A percentile compares a stretch with the other conserved stretches of the same genome.
Conservation (phyloP, 2,797 vertebrate genomes). For the Zenarchopterus dispar region DNA sequence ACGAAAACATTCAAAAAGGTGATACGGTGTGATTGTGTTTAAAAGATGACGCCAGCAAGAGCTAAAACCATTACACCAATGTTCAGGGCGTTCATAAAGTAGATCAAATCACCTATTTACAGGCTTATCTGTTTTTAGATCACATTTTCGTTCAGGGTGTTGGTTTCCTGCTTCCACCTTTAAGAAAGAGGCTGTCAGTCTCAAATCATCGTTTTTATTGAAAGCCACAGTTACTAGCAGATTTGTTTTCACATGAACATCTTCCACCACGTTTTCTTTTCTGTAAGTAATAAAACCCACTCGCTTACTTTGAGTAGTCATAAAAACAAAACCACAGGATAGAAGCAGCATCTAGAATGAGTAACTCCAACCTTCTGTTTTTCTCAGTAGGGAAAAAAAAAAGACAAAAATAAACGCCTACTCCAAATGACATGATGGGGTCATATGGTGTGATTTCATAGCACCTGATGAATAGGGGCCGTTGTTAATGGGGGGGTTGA, state of each 20-base stretch:
- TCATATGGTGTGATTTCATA: slow-evolving; percentile 53
- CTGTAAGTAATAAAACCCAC: slow-evolving; percentile 5
- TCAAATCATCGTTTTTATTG: no score
- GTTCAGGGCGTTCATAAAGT: no score
- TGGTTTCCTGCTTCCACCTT: not conserved
- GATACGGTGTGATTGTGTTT: slow-evolving; percentile 5
- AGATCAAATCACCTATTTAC: no score
- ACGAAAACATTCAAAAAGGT: not conserved
- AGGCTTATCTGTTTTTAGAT: not conserved
- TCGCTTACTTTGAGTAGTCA: slow-evolving; percentile 13
- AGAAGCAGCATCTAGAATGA: slow-evolving; percentile 3
- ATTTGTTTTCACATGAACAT: slow-evolving; percentile 2
- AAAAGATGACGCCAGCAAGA: not conserved
- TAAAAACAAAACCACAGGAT: slow-evolving; percentile 13
- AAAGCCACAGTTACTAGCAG: no score
- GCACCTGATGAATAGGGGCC: slow-evolving; percentile 49
- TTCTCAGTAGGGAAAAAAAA: not conserved
- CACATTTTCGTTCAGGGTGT: not conserved
- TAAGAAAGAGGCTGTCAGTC: not conserved
- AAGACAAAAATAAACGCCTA: slow-evolving; percentile 21
- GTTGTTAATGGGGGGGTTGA: slow-evolving; percentile 46
- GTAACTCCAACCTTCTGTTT: not conserved
- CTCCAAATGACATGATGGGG: slow-evolving; percentile 32
- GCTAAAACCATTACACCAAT: slow-evolving; percentile 4
- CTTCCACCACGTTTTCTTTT: slow-evolving; percentile 1